phyloP scores from a whole-genome alignment of 2,888 invertebrate species.

The Hymenopus coronatus region DNA sequence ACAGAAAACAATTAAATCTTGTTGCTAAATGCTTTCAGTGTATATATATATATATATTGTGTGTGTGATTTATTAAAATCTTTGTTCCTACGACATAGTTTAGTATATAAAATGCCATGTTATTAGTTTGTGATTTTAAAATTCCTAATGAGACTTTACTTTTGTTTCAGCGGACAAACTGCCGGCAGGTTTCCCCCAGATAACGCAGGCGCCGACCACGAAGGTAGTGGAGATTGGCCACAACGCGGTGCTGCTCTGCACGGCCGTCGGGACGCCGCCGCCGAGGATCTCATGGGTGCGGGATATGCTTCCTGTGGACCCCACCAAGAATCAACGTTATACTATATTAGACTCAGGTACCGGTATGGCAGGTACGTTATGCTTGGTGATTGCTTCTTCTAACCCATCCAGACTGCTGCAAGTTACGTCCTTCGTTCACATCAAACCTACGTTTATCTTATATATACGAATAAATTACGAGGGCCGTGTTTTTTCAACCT shows the following conservation, averaged over 20 bases:
- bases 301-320: constrained; percentile 86
- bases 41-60: too few relatives aligned
- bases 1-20: too few relatives aligned
- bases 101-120: background rate
- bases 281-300: constrained; percentile 87
- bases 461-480: too few relatives aligned
- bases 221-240: constrained; percentile 96
- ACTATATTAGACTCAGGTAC: constrained; percentile 51
- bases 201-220: constrained; percentile 81
- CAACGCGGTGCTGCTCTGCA: constrained; percentile 84
- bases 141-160: background rate
- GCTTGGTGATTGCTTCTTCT: background rate
- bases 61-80: too few relatives aligned
- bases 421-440: background rate
- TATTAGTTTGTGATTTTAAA: background rate
- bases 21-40: too few relatives aligned
- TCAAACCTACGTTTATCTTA: background rate
- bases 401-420: too few relatives aligned
- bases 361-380: constrained; percentile 19
- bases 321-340: constrained; percentile 78
- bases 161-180: constrained; percentile 73
- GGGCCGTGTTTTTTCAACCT: too few relatives aligned
- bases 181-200: constrained; percentile 89
- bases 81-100: too few relatives aligned
- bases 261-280: constrained; percentile 79